These are phyloP conservation scores for Chrysolina americana DNA, from an alignment of 2,888 invertebrate genomes.

Conservation along the genomic window DNA sequence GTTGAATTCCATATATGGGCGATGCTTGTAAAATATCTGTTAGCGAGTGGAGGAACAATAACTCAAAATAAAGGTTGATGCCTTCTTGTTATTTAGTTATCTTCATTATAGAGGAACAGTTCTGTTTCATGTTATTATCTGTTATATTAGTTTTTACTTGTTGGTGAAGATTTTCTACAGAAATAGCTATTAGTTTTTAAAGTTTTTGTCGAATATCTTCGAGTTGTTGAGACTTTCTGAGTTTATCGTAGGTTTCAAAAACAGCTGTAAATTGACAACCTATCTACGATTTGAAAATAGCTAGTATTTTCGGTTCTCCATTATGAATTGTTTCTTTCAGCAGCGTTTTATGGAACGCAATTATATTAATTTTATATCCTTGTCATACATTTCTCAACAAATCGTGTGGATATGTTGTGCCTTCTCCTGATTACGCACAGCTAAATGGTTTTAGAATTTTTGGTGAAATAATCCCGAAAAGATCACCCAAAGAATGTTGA, in stretches of 20 bases:
- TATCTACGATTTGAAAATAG: constrained; percentile 49
- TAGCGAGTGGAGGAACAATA: constrained; percentile 5
- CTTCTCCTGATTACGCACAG: constrained; percentile 66
- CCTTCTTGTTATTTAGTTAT: constrained; percentile 22
- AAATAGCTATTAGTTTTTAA: constrained; percentile 1
- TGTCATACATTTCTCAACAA: constrained; percentile 56
- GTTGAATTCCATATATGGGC: constrained; percentile 26
- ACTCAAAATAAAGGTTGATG: background rate
- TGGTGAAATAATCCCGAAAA: constrained; percentile 28
- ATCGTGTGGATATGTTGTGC: constrained; percentile 64
- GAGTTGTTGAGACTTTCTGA: constrained; percentile 34
- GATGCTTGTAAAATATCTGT: constrained; percentile 33
- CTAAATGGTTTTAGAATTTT: constrained; percentile 53
- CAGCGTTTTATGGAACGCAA: background rate
- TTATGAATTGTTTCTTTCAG: constrained; percentile 25
- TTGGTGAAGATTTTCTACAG: constrained; percentile 18
- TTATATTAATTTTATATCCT: constrained; percentile 31
- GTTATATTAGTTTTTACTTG: constrained; percentile 17
- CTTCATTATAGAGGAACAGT: background rate
- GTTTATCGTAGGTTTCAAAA: constrained; percentile 59
- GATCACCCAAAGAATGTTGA: background rate
- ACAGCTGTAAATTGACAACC: constrained; percentile 61
- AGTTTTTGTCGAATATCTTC: constrained; percentile 20
- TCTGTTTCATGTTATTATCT: background rate
- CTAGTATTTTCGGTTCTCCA: constrained; percentile 50